These are phyloP conservation scores for Noctua janthe DNA, from an alignment of 2,888 invertebrate genomes.

Conservation along the genomic window DNA sequence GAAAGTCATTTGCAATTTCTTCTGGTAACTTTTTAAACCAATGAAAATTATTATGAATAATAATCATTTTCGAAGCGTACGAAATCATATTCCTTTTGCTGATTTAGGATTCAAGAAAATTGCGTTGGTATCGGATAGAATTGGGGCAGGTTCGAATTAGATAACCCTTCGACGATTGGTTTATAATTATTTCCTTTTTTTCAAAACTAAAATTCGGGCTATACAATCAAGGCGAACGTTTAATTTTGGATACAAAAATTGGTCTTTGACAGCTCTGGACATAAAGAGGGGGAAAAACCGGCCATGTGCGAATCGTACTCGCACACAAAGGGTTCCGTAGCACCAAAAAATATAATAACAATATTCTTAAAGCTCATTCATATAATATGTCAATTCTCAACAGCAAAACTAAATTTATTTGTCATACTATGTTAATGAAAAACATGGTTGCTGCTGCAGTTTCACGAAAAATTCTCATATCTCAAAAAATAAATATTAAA, in stretches of 20 bases:
- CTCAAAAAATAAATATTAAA: too few relatives aligned
- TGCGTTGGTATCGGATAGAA: not conserved
- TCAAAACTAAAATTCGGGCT: not conserved
- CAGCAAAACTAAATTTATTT: too few relatives aligned
- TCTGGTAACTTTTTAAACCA: slow-evolving; percentile 45
- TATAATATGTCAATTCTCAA: too few relatives aligned
- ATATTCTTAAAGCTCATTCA: too few relatives aligned
- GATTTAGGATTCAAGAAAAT: not conserved
- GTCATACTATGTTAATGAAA: too few relatives aligned
- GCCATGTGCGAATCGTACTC: accelerated
- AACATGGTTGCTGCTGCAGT: too few relatives aligned
- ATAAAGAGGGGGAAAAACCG: not conserved
- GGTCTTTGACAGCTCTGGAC: not conserved
- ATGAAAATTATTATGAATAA: slow-evolving; percentile 32
- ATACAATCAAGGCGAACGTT: not conserved
- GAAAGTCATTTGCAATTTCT: slow-evolving; percentile 55
- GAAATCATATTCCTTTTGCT: not conserved
- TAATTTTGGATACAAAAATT: not conserved
- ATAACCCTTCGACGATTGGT: not conserved
- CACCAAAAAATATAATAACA: too few relatives aligned
- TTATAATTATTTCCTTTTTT: not conserved
- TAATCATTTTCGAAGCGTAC: not conserved
- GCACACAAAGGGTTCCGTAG: too few relatives aligned
- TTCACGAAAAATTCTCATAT: too few relatives aligned
- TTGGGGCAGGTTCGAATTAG: not conserved